phyloP scores from a whole-genome alignment of 2,113 vertebrate species.

The Cryptoleucopteryx plumbea region DNA sequence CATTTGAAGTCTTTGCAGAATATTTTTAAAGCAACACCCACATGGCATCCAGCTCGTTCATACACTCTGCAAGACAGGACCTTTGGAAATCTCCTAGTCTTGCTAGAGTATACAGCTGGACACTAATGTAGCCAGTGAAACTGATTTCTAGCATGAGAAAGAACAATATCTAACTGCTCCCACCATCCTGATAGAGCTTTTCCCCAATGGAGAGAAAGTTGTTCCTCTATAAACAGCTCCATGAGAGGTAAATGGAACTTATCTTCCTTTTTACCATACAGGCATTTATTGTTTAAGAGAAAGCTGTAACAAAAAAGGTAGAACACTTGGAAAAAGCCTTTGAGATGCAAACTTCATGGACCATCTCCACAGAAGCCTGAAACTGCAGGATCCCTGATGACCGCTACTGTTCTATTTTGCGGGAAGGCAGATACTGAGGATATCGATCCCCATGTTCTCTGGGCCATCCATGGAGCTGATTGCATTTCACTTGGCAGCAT shows the following conservation, averaged over 20 bases:
- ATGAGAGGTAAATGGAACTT: neutral
- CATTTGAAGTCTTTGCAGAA: neutral
- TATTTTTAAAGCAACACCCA: neutral
- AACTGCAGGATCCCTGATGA: neutral
- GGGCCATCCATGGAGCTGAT: neutral
- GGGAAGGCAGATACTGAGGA: neutral
- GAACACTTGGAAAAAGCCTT: neutral
- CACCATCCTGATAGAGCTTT: neutral
- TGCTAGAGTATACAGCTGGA: neutral
- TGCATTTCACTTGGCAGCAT: neutral
- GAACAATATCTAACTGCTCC: neutral
- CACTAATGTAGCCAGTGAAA: neutral
- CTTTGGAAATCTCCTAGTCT: neutral
- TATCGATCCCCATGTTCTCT: neutral
- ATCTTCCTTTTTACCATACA: neutral
- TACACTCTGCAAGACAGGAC: neutral
- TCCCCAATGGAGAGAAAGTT: neutral
- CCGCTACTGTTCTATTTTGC: neutral
- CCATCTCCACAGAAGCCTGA: neutral
- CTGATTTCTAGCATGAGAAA: neutral
- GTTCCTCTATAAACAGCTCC: neutral
- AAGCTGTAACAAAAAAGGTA: neutral
- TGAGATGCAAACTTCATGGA: neutral
- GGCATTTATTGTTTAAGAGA: neutral
- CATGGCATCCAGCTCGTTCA: neutral